Conservation (phyloP, 1,140 invertebrate species). For the Thereuonema tuberculata region DNA sequence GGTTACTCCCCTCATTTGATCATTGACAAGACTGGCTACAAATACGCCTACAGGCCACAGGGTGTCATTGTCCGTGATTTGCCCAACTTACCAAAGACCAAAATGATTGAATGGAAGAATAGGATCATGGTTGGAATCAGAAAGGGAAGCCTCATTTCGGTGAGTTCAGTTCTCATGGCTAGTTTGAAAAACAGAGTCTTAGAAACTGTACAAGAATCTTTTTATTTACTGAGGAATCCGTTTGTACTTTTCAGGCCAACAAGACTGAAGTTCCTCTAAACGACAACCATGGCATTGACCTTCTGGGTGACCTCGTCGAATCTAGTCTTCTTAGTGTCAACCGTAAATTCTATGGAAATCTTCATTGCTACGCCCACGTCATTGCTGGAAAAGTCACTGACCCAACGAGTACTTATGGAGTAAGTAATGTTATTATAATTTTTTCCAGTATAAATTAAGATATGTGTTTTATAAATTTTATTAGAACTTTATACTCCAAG, state of each 20-base stretch:
- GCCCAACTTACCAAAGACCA: conserved; percentile 26
- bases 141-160: conserved; percentile 40
- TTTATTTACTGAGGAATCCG: neutral
- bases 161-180: no score
- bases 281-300: conserved; percentile 18
- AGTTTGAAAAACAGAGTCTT: conserved; percentile 17
- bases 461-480: no score
- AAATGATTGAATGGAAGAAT: conserved; percentile 39
- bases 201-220: neutral
- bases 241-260: conserved; percentile 1
- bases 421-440: neutral
- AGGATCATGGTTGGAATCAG: conserved; percentile 49
- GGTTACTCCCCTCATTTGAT: conserved; percentile 47
- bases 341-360: conserved; percentile 21
- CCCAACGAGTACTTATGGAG: conserved; percentile 12
- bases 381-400: conserved; percentile 22
- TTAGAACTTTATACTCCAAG: no score
- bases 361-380: conserved; percentile 25
- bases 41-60: conserved; percentile 43
- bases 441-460: no score
- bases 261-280: conserved; percentile 16
- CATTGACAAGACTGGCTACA: conserved; percentile 44
- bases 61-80: conserved; percentile 36
- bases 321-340: conserved; percentile 11
- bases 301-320: conserved; percentile 14